Evolutionary conservation across 2,797 vertebrate species (phyloP).

Genomic region (Pantherophis vulpinus): DNA sequence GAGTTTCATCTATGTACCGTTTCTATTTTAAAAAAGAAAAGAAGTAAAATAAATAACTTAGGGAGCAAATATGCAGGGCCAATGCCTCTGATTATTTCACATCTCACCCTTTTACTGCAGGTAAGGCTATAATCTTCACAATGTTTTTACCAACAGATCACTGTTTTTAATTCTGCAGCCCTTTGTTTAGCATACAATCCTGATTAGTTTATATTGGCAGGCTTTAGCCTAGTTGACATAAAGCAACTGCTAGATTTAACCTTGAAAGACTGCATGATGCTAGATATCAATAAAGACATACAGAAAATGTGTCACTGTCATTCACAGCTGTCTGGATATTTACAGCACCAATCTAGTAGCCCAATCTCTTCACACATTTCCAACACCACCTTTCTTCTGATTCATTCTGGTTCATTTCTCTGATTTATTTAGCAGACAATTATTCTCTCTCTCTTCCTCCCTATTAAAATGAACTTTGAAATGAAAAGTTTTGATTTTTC

Average conservation of each 20-base stretch:
- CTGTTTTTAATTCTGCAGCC: slow-evolving; percentile 5
- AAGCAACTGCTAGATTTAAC: neutral
- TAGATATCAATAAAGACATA: neutral
- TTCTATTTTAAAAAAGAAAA: neutral
- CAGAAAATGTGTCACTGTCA: neutral
- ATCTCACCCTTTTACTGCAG: neutral
- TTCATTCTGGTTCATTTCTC: neutral
- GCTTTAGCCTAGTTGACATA: slow-evolving; percentile 19
- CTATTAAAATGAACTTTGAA: neutral
- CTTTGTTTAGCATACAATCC: slow-evolving; percentile 30
- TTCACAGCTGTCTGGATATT: neutral
- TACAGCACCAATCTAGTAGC: neutral
- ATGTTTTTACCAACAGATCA: slow-evolving; percentile 47
- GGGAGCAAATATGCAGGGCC: neutral
- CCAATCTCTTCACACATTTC: neutral
- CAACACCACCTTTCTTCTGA: neutral
- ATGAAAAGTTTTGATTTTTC: neutral
- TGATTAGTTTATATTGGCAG: slow-evolving; percentile 27
- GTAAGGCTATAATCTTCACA: slow-evolving; percentile 21
- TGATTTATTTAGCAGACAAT: neutral
- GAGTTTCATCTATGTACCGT: slow-evolving; percentile 7
- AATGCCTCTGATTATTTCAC: slow-evolving; percentile 22
- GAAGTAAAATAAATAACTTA: neutral
- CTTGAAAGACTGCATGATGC: neutral
- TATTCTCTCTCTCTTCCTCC: neutral